These are phyloP conservation scores for Caenorhabditis uteleia DNA, from an alignment of 2,888 invertebrate species.

Conservation along the genomic window DNA sequence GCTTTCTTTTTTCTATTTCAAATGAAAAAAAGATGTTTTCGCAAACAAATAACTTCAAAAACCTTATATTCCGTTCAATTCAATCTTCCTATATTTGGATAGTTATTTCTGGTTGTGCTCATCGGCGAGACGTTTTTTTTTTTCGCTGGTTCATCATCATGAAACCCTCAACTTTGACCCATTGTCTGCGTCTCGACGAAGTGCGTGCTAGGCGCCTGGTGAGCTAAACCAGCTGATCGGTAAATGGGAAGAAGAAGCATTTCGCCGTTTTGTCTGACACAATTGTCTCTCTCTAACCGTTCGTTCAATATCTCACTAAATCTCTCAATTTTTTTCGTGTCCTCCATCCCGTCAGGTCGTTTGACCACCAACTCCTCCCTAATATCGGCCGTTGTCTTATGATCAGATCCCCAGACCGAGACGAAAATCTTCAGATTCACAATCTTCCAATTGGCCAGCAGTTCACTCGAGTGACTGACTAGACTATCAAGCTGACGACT, in stretches of 20 bases:
- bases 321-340: slow-evolving; percentile 7
- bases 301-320: slow-evolving; percentile 5
- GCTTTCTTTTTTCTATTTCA: too few species aligned
- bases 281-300: slow-evolving; percentile 30
- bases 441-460: too few species aligned
- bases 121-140: too few species aligned
- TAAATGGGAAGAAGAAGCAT: neutral
- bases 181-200: slow-evolving; percentile 19
- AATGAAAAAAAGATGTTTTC: too few species aligned
- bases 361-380: slow-evolving; percentile 30
- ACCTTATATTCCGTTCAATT: neutral
- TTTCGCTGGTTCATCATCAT: too few species aligned
- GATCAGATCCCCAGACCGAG: too few species aligned
- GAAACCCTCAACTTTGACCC: slow-evolving; percentile 30
- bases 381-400: slow-evolving; percentile 1
- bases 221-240: slow-evolving; percentile 39
- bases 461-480: too few species aligned
- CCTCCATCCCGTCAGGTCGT: slow-evolving; percentile 8
- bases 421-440: too few species aligned
- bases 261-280: neutral
- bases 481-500: neutral
- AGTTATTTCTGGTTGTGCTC: too few species aligned
- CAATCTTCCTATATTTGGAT: neutral
- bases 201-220: slow-evolving; percentile 21
- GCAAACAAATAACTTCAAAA: neutral